Evolutionary conservation across 2,888 invertebrate genomes (phyloP).

Genomic region (Eupithecia exiguata): DNA sequence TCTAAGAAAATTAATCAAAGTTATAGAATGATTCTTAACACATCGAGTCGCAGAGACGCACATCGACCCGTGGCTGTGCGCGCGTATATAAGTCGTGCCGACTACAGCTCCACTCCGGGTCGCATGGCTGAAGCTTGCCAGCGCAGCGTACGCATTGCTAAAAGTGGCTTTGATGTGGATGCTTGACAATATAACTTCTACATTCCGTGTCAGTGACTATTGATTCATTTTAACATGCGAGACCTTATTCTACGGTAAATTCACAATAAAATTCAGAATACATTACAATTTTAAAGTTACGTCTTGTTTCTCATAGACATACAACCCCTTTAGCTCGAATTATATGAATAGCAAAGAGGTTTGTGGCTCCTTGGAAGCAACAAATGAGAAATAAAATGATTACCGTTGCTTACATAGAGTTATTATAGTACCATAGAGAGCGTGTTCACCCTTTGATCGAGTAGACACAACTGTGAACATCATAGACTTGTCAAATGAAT

Average conservation of each 20-base stretch:
- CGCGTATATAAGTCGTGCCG: not conserved
- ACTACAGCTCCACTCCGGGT: not conserved
- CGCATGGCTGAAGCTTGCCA: not conserved
- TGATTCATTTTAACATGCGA: conserved; percentile 43
- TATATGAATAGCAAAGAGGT: not conserved
- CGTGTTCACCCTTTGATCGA: no score
- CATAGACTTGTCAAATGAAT: no score
- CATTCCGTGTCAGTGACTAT: conserved; percentile 41
- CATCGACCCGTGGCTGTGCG: not conserved
- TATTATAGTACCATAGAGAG: no score
- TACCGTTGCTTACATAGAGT: not conserved
- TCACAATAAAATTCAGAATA: conserved; percentile 1
- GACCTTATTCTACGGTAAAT: conserved; percentile 20
- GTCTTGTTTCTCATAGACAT: not conserved
- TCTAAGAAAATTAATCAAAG: not conserved
- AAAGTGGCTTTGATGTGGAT: not conserved
- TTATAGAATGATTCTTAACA: not conserved
- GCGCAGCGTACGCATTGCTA: not conserved
- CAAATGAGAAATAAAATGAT: conserved; percentile 15
- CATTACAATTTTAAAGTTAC: not conserved
- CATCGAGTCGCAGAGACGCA: not conserved
- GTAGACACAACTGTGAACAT: no score
- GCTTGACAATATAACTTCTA: conserved; percentile 40
- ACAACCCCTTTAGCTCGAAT: not conserved
- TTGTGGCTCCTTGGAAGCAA: conserved; percentile 13